Percentiles rank a stretch among this genome's conserved stretches.
These are phyloP conservation scores for Oreortyx pictus DNA, from an alignment of 2,797 vertebrate genomes.

Conservation along the genomic window DNA sequence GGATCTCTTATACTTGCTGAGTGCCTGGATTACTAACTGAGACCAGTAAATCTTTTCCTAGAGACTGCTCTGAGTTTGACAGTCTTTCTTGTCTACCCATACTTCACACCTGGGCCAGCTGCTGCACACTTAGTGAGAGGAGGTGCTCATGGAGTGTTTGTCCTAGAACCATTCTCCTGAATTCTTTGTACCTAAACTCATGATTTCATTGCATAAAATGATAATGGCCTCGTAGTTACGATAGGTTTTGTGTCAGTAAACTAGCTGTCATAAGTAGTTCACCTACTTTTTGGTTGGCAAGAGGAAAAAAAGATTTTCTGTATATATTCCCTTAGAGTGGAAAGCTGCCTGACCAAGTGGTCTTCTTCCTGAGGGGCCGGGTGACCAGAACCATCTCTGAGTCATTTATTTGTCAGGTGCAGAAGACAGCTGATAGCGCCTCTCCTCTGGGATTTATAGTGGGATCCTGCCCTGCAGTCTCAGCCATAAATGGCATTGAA, in stretches of 20 bases:
- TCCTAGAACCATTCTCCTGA: neutral
- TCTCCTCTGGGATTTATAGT: neutral
- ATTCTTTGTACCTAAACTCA: neutral
- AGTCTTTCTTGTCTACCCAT: neutral
- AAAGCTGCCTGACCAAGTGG: neutral
- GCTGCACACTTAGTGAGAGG: neutral
- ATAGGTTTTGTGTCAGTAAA: neutral
- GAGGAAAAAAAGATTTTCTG: neutral
- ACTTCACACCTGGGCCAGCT: accelerated
- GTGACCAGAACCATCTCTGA: neutral
- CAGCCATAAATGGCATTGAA: neutral
- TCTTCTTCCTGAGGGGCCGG: neutral
- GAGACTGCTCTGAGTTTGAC: neutral
- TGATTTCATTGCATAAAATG: neutral
- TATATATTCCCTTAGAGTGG: neutral
- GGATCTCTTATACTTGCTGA: neutral
- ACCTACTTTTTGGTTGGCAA: neutral
- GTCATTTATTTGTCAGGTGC: neutral
- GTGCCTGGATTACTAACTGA: neutral
- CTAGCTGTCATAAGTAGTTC: neutral
- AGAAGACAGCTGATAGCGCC: neutral
- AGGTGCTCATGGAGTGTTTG: neutral
- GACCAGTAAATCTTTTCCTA: neutral
- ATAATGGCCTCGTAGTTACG: accelerated
- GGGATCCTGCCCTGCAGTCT: neutral